Conservation (phyloP, 2,113 vertebrate genomes). For the Bufo bufo region DNA sequence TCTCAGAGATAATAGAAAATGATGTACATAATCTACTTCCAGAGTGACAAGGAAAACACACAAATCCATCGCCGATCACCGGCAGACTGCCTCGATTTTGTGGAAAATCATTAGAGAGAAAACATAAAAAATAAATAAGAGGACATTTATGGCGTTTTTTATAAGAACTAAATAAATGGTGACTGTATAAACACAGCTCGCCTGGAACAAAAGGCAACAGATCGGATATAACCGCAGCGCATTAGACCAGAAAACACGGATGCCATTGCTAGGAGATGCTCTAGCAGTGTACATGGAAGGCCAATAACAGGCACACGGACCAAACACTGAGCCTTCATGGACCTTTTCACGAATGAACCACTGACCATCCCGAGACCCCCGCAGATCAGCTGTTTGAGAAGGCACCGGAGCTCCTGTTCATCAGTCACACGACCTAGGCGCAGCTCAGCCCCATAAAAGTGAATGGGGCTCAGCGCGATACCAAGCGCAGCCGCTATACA, state of each 20-base stretch:
- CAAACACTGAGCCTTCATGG: too few species aligned
- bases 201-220: background rate
- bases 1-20: slow-evolving; percentile 29
- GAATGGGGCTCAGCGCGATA: too few species aligned
- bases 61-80: background rate
- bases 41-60: background rate
- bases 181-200: background rate
- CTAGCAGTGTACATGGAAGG: too few species aligned
- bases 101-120: background rate
- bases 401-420: too few species aligned
- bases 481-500: too few species aligned
- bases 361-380: too few species aligned
- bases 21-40: slow-evolving; percentile 29
- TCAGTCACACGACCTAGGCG: too few species aligned
- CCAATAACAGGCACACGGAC: too few species aligned
- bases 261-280: background rate
- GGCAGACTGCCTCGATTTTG: background rate
- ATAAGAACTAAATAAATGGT: background rate
- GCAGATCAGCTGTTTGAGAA: too few species aligned
- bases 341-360: too few species aligned
- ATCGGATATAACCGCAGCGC: background rate
- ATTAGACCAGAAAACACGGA: background rate
- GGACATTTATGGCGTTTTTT: background rate
- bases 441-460: too few species aligned
- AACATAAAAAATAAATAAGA: too few species aligned